phyloP scores from a whole-genome alignment of 2,888 invertebrate species.

The Balanococcus diminutus region DNA sequence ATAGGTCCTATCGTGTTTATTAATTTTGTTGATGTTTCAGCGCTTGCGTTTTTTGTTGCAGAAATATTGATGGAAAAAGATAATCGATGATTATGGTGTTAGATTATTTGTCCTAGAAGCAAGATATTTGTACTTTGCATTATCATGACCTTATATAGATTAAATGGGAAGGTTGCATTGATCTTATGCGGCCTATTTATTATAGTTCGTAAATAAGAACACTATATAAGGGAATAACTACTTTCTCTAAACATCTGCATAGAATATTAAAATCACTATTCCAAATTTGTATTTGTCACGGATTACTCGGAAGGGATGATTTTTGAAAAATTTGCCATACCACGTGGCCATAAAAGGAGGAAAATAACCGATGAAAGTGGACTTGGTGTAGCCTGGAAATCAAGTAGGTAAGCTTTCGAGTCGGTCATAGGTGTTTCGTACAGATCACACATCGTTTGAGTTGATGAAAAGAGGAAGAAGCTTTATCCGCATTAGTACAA shows the following conservation, averaged over 20 bases:
- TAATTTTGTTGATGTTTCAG: slow-evolving; percentile 12
- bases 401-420: background rate
- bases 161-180: slow-evolving; percentile 50
- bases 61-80: slow-evolving; percentile 34
- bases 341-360: background rate
- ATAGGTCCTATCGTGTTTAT: background rate
- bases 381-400: background rate
- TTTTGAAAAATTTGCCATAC: background rate
- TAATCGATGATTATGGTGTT: slow-evolving; percentile 49
- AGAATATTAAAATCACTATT: slow-evolving; percentile 37
- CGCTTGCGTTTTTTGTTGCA: slow-evolving; percentile 9
- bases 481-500: too few relatives aligned
- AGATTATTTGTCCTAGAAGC: slow-evolving; percentile 53
- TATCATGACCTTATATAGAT: slow-evolving; percentile 53
- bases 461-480: too few relatives aligned
- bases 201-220: slow-evolving; percentile 45
- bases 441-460: too few relatives aligned
- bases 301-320: slow-evolving; percentile 9
- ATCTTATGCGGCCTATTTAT: slow-evolving; percentile 54
- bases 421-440: too few relatives aligned
- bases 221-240: slow-evolving; percentile 50
- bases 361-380: background rate
- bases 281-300: slow-evolving; percentile 21
- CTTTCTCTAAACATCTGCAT: slow-evolving; percentile 48
- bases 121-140: slow-evolving; percentile 51